phyloP scores from a whole-genome alignment of 2,888 invertebrate species.

The Galerucella nymphaeae region DNA sequence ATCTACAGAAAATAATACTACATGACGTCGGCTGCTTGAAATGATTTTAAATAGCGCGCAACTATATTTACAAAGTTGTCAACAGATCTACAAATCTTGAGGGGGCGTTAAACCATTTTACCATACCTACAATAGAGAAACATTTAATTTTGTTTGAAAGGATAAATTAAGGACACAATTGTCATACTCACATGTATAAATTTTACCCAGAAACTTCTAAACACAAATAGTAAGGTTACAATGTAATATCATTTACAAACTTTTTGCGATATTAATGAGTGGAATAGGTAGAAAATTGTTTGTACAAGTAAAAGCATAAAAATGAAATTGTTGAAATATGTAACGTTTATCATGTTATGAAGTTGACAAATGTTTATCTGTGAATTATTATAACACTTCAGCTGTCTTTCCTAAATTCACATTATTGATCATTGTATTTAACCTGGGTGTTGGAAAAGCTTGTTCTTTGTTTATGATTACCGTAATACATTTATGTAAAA shows the following conservation, averaged over 20 bases:
- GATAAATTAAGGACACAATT: too few relatives aligned
- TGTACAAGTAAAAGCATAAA: background rate
- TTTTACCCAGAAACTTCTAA: too few relatives aligned
- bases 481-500: background rate
- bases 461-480: background rate
- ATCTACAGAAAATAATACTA: too few relatives aligned
- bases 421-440: background rate
- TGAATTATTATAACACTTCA: background rate
- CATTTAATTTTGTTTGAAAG: too few relatives aligned
- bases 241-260: too few relatives aligned
- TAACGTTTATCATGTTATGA: background rate
- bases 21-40: too few relatives aligned
- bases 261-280: too few relatives aligned
- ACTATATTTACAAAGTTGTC: background rate
- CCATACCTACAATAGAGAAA: background rate
- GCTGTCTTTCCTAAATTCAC: background rate
- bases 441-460: background rate
- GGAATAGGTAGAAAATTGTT: background rate
- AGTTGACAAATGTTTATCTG: too few relatives aligned
- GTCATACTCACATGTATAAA: too few relatives aligned
- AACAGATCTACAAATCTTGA: background rate
- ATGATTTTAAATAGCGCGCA: too few relatives aligned
- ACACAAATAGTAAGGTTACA: too few relatives aligned
- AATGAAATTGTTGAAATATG: background rate
- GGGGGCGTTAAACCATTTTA: background rate